Evolutionary conservation across 2,888 invertebrate species (phyloP).

Genomic region (Pristionchus entomophagus): DNA sequence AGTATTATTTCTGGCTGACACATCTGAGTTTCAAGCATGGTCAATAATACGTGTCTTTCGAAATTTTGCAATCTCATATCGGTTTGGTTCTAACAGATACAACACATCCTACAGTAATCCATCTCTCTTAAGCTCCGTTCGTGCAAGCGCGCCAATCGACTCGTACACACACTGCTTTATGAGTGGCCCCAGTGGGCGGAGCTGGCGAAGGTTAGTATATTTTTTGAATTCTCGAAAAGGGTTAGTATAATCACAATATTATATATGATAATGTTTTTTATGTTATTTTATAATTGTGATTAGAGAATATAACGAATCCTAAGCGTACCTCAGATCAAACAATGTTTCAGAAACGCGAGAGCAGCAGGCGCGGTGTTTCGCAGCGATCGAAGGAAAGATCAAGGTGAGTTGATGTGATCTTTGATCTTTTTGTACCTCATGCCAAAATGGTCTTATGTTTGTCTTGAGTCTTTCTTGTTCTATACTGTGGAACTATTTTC

Average conservation of each 20-base stretch:
- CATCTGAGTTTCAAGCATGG: too few species aligned
- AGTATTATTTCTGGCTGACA: too few species aligned
- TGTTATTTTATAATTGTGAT: too few species aligned
- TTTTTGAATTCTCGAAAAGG: not conserved
- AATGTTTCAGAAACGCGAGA: conserved; percentile 35
- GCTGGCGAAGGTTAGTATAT: not conserved
- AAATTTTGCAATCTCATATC: too few species aligned
- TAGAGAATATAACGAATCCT: too few species aligned
- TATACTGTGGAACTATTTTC: not conserved
- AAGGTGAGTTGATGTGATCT: not conserved
- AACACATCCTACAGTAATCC: conserved; percentile 5
- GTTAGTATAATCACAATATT: too few species aligned
- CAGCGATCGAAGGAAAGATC: conserved; percentile 39
- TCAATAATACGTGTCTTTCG: too few species aligned
- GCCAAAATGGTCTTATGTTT: not conserved
- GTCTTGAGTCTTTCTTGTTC: not conserved
- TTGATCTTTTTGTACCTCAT: not conserved
- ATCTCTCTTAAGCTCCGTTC: not conserved
- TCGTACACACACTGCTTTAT: not conserved
- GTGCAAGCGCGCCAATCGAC: conserved; percentile 44
- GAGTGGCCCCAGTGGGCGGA: conserved; percentile 44
- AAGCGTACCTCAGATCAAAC: too few species aligned
- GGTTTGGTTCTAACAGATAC: too few species aligned
- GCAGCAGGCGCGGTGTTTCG: conserved; percentile 11
- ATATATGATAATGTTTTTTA: too few species aligned